Percentiles rank a stretch among this genome's conserved stretches.
Conservation (phyloP, 2,113 vertebrate genomes). For the Lycaon pictus region DNA sequence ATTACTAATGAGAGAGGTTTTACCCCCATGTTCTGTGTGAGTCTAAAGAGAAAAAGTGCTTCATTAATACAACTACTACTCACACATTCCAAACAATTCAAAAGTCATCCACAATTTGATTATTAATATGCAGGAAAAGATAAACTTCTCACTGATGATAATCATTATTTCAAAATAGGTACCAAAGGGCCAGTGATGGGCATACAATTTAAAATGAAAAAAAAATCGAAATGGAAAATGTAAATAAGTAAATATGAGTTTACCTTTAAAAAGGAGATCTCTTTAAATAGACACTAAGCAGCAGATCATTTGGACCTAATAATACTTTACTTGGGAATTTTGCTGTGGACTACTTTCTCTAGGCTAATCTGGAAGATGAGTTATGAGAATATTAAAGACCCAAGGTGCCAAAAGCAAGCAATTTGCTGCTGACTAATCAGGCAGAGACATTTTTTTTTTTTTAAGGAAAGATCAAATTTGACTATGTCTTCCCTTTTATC, state of each 20-base stretch:
- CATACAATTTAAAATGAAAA: neutral
- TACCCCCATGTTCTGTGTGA: neutral
- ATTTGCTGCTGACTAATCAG: neutral
- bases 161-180: conserved; percentile 23
- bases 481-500: neutral
- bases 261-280: neutral
- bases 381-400: neutral
- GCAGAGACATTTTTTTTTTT: neutral
- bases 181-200: neutral
- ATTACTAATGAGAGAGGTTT: neutral
- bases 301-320: neutral
- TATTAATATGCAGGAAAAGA: neutral
- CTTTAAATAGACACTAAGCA: neutral
- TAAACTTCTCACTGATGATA: neutral
- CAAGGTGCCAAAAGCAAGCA: neutral
- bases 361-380: neutral
- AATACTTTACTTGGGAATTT: neutral
- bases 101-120: neutral
- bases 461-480: conserved; percentile 17
- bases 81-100: neutral
- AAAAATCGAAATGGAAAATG: neutral
- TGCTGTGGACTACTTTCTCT: neutral
- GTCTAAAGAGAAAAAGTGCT: neutral
- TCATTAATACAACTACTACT: neutral
- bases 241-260: neutral